These are phyloP conservation scores for Buteo buteo DNA, from an alignment of 2,113 vertebrate species.

Conservation along the genomic window DNA sequence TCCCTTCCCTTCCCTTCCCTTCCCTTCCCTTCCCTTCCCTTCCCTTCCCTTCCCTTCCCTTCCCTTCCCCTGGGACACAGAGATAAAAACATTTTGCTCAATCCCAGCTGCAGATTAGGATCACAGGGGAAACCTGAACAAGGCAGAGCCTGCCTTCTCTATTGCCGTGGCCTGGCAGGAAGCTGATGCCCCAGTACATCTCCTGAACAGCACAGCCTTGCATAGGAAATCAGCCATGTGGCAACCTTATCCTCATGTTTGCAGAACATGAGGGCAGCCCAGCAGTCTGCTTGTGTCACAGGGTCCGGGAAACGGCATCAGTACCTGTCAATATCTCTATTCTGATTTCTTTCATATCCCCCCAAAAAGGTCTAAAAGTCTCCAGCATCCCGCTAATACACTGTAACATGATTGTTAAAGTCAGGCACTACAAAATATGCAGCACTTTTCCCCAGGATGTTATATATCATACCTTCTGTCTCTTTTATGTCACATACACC, in stretches of 20 bases:
- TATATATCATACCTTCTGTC: background rate
- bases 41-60: background rate
- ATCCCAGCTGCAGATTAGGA: background rate
- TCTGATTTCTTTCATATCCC: background rate
- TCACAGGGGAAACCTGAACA: background rate
- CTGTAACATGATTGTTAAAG: background rate
- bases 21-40: background rate
- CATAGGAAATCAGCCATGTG: background rate
- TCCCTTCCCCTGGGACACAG: background rate
- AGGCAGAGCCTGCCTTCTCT: background rate
- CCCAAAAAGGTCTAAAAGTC: background rate
- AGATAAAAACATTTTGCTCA: background rate
- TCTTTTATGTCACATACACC: background rate
- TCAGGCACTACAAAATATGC: background rate
- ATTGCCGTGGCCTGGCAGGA: background rate
- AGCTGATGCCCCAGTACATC: background rate
- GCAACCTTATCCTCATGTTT: background rate
- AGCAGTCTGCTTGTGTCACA: background rate
- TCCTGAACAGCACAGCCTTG: background rate
- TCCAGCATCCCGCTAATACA: background rate
- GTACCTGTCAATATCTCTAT: background rate
- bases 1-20: background rate
- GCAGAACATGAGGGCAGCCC: background rate
- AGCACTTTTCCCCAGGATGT: background rate
- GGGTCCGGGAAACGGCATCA: background rate